phyloP scores from a whole-genome alignment of 2,113 vertebrate genomes.

The Pelvicachromis taeniatus region DNA sequence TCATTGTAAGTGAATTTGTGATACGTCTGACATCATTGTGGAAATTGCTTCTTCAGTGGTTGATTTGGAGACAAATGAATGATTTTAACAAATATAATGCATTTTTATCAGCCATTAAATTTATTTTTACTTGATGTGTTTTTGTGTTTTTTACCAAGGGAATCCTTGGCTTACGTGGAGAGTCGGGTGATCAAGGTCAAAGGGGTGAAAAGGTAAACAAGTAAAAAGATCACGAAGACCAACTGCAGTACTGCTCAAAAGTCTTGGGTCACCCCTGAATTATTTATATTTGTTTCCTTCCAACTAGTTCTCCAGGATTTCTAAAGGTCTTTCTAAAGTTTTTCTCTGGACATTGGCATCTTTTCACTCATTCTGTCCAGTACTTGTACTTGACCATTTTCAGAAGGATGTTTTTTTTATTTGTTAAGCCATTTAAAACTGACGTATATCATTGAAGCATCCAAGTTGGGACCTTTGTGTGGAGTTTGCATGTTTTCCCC shows the following conservation, averaged over 20 bases:
- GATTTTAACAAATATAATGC: not conserved
- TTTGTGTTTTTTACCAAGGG: constrained; percentile 67
- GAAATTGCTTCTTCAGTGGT: not conserved
- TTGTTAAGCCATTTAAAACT: too few relatives aligned
- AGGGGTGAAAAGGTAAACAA: constrained; percentile 76
- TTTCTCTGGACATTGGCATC: not conserved
- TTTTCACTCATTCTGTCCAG: too few relatives aligned
- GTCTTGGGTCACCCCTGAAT: not conserved
- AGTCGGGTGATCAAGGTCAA: constrained; percentile 68
- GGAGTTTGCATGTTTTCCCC: too few relatives aligned
- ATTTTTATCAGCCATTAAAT: not conserved
- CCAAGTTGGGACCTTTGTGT: too few relatives aligned
- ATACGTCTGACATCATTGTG: not conserved
- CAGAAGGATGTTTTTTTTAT: too few relatives aligned
- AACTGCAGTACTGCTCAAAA: not conserved
- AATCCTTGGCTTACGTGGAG: constrained; percentile 71
- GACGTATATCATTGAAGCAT: too few relatives aligned
- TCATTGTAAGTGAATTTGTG: constrained; percentile 70
- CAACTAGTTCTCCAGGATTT: not conserved
- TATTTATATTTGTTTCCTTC: not conserved
- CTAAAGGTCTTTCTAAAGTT: not conserved
- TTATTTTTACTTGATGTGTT: not conserved
- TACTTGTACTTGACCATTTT: too few relatives aligned
- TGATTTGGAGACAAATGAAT: not conserved
- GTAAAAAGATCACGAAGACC: not conserved